Conservation (phyloP, 2,888 invertebrate species). For the Cheilosia vulpina region DNA sequence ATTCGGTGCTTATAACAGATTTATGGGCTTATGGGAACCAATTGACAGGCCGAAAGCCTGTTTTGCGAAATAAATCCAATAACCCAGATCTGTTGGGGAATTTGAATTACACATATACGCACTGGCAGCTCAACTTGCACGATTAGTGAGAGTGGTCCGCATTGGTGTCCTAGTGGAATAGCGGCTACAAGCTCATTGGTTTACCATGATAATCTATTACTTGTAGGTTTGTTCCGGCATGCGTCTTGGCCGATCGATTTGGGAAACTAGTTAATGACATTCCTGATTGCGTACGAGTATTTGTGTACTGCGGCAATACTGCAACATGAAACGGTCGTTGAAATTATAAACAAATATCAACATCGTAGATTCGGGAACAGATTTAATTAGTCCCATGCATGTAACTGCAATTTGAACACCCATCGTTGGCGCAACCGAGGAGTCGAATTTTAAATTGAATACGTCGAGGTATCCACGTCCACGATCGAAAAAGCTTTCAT, state of each 20-base stretch:
- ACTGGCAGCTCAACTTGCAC: background rate
- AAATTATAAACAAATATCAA: no score
- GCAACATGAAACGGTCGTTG: background rate
- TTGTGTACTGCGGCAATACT: background rate
- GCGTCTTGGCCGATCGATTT: constrained; percentile 1
- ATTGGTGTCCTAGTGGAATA: constrained; percentile 40
- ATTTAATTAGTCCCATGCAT: no score
- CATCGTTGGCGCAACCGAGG: no score
- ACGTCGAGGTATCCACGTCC: no score
- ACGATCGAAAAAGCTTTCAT: no score
- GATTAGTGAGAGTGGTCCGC: constrained; percentile 21
- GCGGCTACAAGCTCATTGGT: constrained; percentile 49
- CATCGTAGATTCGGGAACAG: no score
- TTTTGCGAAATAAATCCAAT: constrained; percentile 53
- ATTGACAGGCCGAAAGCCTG: constrained; percentile 61
- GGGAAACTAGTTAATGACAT: constrained; percentile 15
- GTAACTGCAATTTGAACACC: no score
- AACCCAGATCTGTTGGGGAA: constrained; percentile 54
- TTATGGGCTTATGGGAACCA: constrained; percentile 60
- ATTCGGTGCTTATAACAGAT: constrained; percentile 57
- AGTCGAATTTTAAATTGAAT: no score
- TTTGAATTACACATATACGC: constrained; percentile 51
- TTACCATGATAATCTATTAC: constrained; percentile 17
- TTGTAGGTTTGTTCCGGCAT: constrained; percentile 33
- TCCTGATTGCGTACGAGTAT: background rate